Base-by-base conservation (phyloP, 2,113 vertebrate species). In the Ascaphus truei region DNA sequence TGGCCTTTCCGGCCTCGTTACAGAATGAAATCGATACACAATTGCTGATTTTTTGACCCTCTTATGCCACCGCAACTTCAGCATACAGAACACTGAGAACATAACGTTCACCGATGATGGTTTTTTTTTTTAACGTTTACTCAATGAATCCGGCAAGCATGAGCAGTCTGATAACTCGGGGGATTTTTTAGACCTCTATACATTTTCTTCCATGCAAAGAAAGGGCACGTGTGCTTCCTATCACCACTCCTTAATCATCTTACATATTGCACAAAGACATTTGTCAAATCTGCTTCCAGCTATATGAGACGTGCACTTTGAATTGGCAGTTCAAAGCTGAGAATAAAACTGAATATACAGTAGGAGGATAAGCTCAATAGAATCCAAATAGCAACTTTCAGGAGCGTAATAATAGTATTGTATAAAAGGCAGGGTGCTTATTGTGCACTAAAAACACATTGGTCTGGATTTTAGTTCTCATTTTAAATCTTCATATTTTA, bases 261-360 rank as follows among this genome's bases (percentile, higher is more conserved):
- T 84, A 84, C 80, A 78, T 85, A 85, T 75, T 85, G 81, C 81
- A 85, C 84, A 84, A 84, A 88, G 83, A 87, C 85, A 82, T 86
- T 89, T 89, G 88, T 89, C 81, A 88, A 88, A 87, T 89, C 86
- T 85, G 60, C 83, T 86, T 88, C 85, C 77, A 85, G 71, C 65
- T 81, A 3, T 81, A 78, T 79, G 76, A 86, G 87, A 90, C 86
- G 79, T 84, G 25, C 72, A 71, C 73, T 73, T 77, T 82, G 80
- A 87, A 86, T 86, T 71, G 67, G 56, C 67, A 82, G 80, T 79
- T 83, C 82, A 77, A 15, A 65, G 80, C 80, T 85, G 86, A 75
- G 79, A 73, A 77, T 77, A 75, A 81, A 88, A 88, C 81, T 85
- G 76, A 81, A 89, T 85, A 81, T 67, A n/a, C n/a, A n/a, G n/a